Evolutionary conservation across 1,140 invertebrate species (phyloP), one percentile per base, ranked within the genome.

Genomic region (Liolophura sinensis): DNA sequence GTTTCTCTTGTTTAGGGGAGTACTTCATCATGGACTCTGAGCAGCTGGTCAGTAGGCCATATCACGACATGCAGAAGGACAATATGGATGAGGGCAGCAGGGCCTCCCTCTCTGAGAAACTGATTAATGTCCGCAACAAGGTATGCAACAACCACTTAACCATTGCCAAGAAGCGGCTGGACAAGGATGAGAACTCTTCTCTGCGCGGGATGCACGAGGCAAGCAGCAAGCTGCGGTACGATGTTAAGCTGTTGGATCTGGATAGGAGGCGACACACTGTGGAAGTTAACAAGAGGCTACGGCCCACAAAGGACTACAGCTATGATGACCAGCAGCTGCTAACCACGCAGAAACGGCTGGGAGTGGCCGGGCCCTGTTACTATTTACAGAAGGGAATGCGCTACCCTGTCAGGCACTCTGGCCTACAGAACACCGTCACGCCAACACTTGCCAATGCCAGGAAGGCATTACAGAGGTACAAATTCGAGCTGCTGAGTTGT

Each of bases 11-110:
- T 14, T 9, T 73, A 82, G 78, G 78, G 18, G 78, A 82, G 68
- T 79, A 71, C 64, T 80, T 82, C 67, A 80, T 82, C 63, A 79
- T 82, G 76, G 78, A 80, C 66, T 75, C 78, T 25, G 78, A 81
- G 67, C 74, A 76, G 65, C 68, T 78, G 57, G 72, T 77, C 46
- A 73, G 73, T 64, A 80, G 77, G 40, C 74, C 76, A 1, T 76
- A 74, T 65, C 70, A 76, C 60, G 73, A 76, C 47, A 65, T 78
- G 60, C 74, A 78, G 57, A 60, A 70, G 22, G 64, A 70, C 63
- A 62, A 62, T 40, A 49, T 65, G 55, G 62, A 66, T 24, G 25
- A 54, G 48, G 61, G 68, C 57, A 79, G 76, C 61, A 75, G 74
- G 56, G 62, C 65, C 11, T 74, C 74, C 1, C 57, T 76, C 22